Conservation (phyloP, 2,888 invertebrate species). For the Thyatira batis region DNA sequence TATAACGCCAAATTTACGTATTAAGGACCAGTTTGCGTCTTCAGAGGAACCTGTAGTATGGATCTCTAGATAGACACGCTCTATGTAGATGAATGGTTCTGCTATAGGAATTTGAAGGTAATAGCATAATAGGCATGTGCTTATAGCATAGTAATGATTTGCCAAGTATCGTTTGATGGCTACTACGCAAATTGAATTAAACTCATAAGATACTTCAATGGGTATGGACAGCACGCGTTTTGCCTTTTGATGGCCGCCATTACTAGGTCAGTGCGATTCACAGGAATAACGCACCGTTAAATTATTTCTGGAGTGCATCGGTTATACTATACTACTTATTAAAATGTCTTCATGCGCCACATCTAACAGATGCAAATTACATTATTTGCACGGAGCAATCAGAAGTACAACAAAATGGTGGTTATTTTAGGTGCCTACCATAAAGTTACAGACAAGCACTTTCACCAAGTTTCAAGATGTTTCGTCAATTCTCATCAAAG, state of each 20-base stretch:
- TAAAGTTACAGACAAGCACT: too few relatives aligned
- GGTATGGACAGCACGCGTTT: slow-evolving; percentile 30
- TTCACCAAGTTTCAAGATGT: too few relatives aligned
- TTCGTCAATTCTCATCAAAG: too few relatives aligned
- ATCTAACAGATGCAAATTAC: not conserved
- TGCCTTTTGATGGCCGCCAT: slow-evolving; percentile 40
- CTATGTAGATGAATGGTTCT: not conserved
- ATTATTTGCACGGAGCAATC: too few relatives aligned
- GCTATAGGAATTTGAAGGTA: not conserved
- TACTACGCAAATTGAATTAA: slow-evolving; percentile 40
- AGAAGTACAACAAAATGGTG: too few relatives aligned
- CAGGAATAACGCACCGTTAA: slow-evolving; percentile 37
- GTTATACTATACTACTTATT: slow-evolving; percentile 6
- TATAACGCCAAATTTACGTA: too few relatives aligned
- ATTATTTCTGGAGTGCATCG: slow-evolving; percentile 50
- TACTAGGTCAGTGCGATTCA: slow-evolving; percentile 49
- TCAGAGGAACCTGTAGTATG: not conserved
- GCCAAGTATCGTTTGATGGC: slow-evolving; percentile 17
- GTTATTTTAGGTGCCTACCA: too few relatives aligned
- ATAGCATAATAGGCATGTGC: slow-evolving; percentile 6
- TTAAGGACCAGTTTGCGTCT: not conserved
- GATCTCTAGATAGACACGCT: not conserved
- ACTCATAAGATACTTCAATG: slow-evolving; percentile 44
- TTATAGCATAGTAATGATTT: slow-evolving; percentile 8
- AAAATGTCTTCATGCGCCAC: not conserved